Evolutionary conservation across 2,113 vertebrate genomes (phyloP).

Genomic region (Ciconia boyciana): DNA sequence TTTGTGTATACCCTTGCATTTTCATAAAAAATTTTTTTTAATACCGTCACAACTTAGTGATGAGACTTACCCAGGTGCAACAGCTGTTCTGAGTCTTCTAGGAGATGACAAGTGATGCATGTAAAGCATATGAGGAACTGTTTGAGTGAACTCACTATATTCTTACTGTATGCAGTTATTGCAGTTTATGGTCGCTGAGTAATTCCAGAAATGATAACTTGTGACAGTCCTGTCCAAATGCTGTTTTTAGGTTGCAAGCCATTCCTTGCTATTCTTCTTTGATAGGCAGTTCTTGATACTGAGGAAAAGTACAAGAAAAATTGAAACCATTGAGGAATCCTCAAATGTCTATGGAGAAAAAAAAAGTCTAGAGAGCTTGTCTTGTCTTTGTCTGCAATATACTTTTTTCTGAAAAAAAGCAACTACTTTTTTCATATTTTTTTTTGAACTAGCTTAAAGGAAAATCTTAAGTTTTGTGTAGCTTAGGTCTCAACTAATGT

Average conservation of each 20-base stretch:
- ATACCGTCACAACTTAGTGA: neutral
- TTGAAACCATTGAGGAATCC: neutral
- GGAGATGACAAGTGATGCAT: neutral
- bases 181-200: neutral
- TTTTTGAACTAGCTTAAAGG: neutral
- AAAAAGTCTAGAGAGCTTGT: neutral
- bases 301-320: neutral
- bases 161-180: neutral
- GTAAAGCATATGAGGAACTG: neutral
- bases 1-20: neutral
- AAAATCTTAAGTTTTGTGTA: neutral
- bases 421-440: neutral
- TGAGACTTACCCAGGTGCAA: neutral
- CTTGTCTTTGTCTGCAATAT: neutral
- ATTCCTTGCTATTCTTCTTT: neutral
- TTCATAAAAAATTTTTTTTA: neutral
- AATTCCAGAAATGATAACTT: neutral
- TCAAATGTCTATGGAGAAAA: fast-evolving
- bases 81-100: neutral
- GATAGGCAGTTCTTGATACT: neutral
- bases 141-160: neutral
- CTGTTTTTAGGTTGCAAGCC: neutral
- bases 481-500: neutral
- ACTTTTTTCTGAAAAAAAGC: neutral
- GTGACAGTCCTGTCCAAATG: neutral